A percentile compares a stretch with the other conserved stretches of the same genome.
Conservation (phyloP, 2,888 invertebrate species). For the Folsomia candida region DNA sequence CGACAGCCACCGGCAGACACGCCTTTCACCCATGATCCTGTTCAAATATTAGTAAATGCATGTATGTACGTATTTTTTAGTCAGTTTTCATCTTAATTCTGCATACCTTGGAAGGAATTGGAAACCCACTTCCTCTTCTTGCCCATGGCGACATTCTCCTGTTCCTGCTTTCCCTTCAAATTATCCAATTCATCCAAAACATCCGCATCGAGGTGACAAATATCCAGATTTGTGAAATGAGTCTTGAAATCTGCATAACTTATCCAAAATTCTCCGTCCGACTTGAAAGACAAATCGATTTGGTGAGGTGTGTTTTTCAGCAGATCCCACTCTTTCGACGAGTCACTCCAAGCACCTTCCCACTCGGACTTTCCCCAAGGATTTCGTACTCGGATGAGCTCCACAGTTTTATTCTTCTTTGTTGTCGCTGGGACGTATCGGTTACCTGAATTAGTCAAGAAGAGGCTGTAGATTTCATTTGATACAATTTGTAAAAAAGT, state of each 20-base stretch:
- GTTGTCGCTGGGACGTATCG: too few relatives aligned
- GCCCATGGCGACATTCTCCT: constrained; percentile 63
- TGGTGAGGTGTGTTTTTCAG: constrained; percentile 57
- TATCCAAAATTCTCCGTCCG: constrained; percentile 67
- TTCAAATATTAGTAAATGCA: not conserved
- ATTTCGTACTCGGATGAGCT: constrained; percentile 65
- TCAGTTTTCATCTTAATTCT: not conserved
- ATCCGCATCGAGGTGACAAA: constrained; percentile 62
- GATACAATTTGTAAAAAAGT: too few relatives aligned
- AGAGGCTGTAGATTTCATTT: too few relatives aligned
- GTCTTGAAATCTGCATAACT: constrained; percentile 57
- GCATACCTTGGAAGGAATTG: constrained; percentile 73
- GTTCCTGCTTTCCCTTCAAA: constrained; percentile 65
- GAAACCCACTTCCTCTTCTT: constrained; percentile 88
- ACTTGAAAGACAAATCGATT: constrained; percentile 54
- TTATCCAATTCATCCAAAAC: constrained; percentile 57
- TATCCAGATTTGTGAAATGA: constrained; percentile 59
- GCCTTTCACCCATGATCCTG: constrained; percentile 79
- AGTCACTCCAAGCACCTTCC: constrained; percentile 69
- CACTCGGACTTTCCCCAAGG: constrained; percentile 67
- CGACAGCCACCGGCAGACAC: constrained; percentile 96
- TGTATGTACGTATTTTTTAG: not conserved
- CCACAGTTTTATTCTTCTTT: too few relatives aligned
- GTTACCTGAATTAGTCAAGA: too few relatives aligned
- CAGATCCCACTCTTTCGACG: constrained; percentile 61